Evolutionary conservation across 2,797 vertebrate species (phyloP).

Genomic region (Sebastes alutus): DNA sequence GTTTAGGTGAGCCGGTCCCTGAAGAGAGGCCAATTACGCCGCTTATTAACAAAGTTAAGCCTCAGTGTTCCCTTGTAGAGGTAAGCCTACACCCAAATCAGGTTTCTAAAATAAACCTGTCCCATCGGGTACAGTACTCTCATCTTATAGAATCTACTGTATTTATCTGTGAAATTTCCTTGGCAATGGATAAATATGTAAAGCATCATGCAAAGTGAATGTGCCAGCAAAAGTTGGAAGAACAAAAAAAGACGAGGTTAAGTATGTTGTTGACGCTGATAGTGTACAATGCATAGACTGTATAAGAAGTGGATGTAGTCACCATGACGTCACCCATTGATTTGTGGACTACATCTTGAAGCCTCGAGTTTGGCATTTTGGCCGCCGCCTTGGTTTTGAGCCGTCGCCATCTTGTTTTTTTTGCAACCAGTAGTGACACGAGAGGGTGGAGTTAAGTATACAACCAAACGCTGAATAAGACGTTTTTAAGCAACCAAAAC

Average conservation of each 20-base stretch:
- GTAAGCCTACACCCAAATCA: conserved; percentile 29
- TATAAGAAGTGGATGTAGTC: too few species aligned
- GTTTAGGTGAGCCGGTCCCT: neutral
- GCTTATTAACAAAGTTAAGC: neutral
- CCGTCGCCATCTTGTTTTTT: too few species aligned
- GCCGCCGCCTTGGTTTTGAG: too few species aligned
- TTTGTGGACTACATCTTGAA: too few species aligned
- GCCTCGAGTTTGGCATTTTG: too few species aligned
- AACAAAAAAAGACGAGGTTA: neutral
- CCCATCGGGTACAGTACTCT: neutral
- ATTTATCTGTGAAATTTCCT: neutral
- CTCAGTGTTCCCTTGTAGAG: neutral
- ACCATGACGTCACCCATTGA: too few species aligned
- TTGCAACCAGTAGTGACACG: too few species aligned
- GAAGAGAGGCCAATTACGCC: neutral
- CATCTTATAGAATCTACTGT: conserved; percentile 2
- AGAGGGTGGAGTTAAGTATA: too few species aligned
- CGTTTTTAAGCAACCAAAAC: too few species aligned
- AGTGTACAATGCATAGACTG: too few species aligned
- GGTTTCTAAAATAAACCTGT: conserved; percentile 11
- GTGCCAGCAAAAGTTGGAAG: neutral
- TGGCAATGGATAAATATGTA: neutral
- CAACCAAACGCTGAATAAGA: too few species aligned
- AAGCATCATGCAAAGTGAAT: neutral
- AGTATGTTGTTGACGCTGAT: neutral